A percentile compares a stretch with the other conserved stretches of the same genome.
Conservation (phyloP, 2,797 vertebrate genomes). For the Pangasius krempfi region DNA sequence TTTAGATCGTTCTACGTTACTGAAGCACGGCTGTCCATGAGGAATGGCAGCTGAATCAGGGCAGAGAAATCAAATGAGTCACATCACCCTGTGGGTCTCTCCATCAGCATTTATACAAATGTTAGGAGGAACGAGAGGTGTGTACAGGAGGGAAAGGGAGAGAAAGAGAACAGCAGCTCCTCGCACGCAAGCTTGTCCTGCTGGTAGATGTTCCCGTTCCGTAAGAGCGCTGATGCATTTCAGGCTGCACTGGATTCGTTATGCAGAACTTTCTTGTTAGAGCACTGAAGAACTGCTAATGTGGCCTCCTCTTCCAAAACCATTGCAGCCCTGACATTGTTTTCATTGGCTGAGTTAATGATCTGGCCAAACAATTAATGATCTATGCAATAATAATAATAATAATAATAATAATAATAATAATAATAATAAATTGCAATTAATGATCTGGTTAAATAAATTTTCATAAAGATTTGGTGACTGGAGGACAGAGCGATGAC, state of each 20-base stretch:
- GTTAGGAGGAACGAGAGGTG: neutral
- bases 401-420: conserved; percentile 59
- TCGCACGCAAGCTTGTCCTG: conserved; percentile 55
- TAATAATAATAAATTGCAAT: conserved; percentile 52
- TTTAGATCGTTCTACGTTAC: conserved; percentile 60
- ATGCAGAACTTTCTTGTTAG: conserved; percentile 2
- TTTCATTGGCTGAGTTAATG: neutral
- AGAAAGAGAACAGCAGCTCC: conserved; percentile 34
- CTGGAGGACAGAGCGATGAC: conserved; percentile 49
- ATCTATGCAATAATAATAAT: conserved; percentile 65
- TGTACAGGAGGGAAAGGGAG: neutral
- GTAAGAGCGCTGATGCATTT: conserved; percentile 1
- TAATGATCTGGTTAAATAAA: conserved; percentile 57
- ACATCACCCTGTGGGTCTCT: conserved; percentile 62
- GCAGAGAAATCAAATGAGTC: conserved; percentile 64
- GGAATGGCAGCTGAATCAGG: conserved; percentile 65
- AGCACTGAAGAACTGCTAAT: neutral
- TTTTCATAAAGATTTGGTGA: conserved; percentile 58
- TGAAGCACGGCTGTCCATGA: conserved; percentile 58
- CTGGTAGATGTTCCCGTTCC: conserved; percentile 43
- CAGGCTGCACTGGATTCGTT: neutral
- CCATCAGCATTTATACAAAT: conserved; percentile 63
- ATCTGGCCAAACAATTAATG: conserved; percentile 1
- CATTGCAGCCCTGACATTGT: conserved; percentile 58
- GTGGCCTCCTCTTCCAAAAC: conserved; percentile 32